phyloP scores from a whole-genome alignment of 2,797 vertebrate species.

The Darevskia mixta region DNA sequence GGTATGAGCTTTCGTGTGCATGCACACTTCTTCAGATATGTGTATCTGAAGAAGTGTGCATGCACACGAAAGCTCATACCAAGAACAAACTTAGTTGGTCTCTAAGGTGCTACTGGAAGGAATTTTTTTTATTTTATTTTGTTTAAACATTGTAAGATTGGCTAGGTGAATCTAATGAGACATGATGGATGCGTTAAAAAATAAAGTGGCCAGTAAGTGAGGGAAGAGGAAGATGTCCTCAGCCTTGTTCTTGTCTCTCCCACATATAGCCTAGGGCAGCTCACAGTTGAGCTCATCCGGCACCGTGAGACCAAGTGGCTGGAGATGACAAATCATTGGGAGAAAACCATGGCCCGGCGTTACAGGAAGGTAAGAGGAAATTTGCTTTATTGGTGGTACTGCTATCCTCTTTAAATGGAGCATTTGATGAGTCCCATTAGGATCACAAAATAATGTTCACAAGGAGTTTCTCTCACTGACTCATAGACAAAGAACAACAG shows the following conservation, averaged over 20 bases:
- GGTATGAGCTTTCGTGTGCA: too few species aligned
- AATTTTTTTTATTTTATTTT: too few species aligned
- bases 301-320: constrained; percentile 91
- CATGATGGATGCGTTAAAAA: neutral
- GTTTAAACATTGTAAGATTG: too few species aligned
- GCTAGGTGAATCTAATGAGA: neutral
- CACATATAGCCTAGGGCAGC: constrained; percentile 65
- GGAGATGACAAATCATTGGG: constrained; percentile 87
- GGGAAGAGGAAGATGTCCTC: neutral
- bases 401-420: neutral
- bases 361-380: constrained; percentile 82
- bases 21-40: too few species aligned
- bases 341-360: constrained; percentile 82
- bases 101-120: too few species aligned
- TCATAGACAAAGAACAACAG: too few species aligned
- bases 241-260: neutral
- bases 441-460: neutral
- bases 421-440: neutral
- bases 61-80: too few species aligned
- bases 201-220: neutral
- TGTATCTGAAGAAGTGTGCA: too few species aligned
- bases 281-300: constrained; percentile 85
- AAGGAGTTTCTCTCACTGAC: neutral
- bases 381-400: neutral
- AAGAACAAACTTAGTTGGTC: too few species aligned